These are phyloP conservation scores for Synergus laeviventris DNA, from an alignment of 2,888 invertebrate species.

Conservation along the genomic window DNA sequence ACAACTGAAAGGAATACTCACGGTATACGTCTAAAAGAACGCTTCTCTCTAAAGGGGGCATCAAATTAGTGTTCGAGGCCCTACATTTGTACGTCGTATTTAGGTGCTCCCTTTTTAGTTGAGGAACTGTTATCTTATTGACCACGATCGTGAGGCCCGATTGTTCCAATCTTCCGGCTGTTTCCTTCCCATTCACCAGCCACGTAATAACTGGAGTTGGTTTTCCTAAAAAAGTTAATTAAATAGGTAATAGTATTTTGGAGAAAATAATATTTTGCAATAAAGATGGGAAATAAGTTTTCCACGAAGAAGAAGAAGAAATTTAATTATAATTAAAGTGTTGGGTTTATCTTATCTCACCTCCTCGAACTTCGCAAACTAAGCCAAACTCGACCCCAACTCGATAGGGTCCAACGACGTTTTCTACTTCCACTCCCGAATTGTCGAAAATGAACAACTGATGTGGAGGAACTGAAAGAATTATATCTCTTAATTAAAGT, in stretches of 20 bases:
- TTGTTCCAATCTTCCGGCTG: constrained; percentile 79
- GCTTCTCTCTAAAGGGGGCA: constrained; percentile 88
- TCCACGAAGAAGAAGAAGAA: background rate
- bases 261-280: background rate
- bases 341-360: constrained; percentile 65
- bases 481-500: constrained; percentile 14
- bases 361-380: constrained; percentile 78
- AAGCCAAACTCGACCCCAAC: constrained; percentile 76
- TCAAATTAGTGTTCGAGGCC: constrained; percentile 91
- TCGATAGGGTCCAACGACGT: constrained; percentile 75
- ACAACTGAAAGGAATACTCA: constrained; percentile 78
- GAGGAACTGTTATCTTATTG: constrained; percentile 86
- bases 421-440: constrained; percentile 76
- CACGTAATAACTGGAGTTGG: constrained; percentile 91
- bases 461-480: constrained; percentile 75
- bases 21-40: constrained; percentile 90
- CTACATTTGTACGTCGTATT: constrained; percentile 93
- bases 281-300: background rate
- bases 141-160: constrained; percentile 87
- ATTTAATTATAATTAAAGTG: constrained; percentile 21
- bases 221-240: constrained; percentile 80
- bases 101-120: constrained; percentile 85
- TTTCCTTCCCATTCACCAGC: constrained; percentile 82
- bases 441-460: constrained; percentile 75
- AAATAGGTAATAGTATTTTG: background rate